These are phyloP conservation scores for Lordiphosa collinella DNA, from an alignment of 1,140 invertebrate species.

Conservation along the genomic window DNA sequence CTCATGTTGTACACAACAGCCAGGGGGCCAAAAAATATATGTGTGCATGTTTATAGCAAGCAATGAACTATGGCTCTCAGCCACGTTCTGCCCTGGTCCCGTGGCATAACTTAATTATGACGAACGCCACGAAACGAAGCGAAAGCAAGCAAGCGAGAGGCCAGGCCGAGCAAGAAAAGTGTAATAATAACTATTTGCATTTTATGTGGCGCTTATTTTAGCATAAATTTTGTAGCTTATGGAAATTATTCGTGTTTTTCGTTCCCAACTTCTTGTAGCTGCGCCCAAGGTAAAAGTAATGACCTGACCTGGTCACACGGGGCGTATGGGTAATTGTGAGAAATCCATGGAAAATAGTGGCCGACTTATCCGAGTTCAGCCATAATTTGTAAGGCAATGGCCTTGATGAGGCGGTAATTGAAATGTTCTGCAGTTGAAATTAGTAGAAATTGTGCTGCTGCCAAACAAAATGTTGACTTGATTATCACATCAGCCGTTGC, in stretches of 20 bases:
- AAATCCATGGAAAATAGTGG: constrained; percentile 43
- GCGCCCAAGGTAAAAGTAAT: constrained; percentile 59
- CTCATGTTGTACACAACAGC: constrained; percentile 41
- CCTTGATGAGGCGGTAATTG: too few species aligned
- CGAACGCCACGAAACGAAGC: constrained; percentile 30
- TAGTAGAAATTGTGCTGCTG: too few species aligned
- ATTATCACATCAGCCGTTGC: too few species aligned
- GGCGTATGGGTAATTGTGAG: constrained; percentile 69
- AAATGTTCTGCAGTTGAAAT: too few species aligned
- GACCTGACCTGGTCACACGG: constrained; percentile 54
- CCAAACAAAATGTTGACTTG: too few species aligned
- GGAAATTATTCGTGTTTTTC: constrained; percentile 64
- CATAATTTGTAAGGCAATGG: too few species aligned
- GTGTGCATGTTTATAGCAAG: constrained; percentile 25
- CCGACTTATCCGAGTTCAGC: neutral
- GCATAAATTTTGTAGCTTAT: constrained; percentile 73
- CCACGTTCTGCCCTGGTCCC: constrained; percentile 19
- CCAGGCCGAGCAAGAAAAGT: constrained; percentile 46
- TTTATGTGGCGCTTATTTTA: constrained; percentile 76
- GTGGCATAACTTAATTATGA: constrained; percentile 63
- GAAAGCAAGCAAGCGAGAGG: constrained; percentile 14
- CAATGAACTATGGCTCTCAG: constrained; percentile 41
- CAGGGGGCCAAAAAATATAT: constrained; percentile 15
- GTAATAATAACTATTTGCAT: constrained; percentile 77
- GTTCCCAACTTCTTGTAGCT: constrained; percentile 6